Conservation (phyloP, 2,797 vertebrate genomes). For the Peromyscus attwateri region DNA sequence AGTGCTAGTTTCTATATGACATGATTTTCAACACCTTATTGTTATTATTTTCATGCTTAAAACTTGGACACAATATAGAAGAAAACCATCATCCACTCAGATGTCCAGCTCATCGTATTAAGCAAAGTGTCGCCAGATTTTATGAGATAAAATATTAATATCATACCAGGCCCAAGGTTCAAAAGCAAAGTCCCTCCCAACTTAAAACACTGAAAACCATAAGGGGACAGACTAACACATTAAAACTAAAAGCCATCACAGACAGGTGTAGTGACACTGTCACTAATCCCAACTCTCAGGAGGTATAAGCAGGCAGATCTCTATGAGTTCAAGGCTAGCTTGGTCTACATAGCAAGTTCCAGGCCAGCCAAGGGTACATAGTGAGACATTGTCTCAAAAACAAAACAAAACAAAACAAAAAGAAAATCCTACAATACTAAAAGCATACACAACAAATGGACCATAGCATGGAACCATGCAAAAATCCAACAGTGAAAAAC, state of each 20-base stretch:
- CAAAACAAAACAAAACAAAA: no score
- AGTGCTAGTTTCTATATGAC: background rate
- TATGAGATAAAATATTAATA: background rate
- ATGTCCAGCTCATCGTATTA: background rate
- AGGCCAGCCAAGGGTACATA: background rate
- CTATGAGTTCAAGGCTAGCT: background rate
- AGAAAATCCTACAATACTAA: background rate
- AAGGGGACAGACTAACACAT: background rate
- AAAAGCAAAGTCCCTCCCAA: background rate
- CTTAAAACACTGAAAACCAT: constrained; percentile 28
- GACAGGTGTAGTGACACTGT: background rate
- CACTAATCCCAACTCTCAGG: background rate
- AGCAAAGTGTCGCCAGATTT: background rate
- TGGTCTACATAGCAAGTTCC: background rate
- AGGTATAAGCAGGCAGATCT: background rate
- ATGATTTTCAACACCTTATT: background rate
- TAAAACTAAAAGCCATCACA: background rate
- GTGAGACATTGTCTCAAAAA: background rate
- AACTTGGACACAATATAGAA: background rate
- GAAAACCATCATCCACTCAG: background rate
- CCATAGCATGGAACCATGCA: background rate
- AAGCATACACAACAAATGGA: background rate
- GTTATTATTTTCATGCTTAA: background rate
- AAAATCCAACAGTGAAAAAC: constrained; percentile 15
- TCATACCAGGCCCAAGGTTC: background rate